Conservation (phyloP, 2,888 invertebrate genomes). For the Myathropa florea region DNA sequence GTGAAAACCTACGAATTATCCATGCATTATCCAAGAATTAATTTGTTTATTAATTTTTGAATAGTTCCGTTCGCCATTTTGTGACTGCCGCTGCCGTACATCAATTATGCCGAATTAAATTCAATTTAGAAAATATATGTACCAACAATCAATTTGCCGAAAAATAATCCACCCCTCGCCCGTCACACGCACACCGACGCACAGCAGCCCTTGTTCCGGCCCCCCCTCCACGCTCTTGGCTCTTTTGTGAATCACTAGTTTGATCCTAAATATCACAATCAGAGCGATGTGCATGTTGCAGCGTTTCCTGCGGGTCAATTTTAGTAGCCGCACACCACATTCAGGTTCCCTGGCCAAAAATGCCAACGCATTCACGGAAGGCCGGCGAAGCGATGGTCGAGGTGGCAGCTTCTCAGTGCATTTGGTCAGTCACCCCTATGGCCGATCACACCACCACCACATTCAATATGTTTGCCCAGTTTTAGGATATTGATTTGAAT, state of each 20-base stretch:
- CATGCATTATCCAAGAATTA: conserved; percentile 34
- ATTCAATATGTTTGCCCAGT: conserved; percentile 74
- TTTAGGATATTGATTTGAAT: conserved; percentile 81
- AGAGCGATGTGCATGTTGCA: conserved; percentile 29
- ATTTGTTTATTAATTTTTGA: conserved; percentile 66
- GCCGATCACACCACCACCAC: conserved; percentile 54
- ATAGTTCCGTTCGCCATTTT: conserved; percentile 49
- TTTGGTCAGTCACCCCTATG: conserved; percentile 3
- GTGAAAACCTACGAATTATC: not conserved
- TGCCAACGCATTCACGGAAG: conserved; percentile 54
- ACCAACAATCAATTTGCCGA: conserved; percentile 7
- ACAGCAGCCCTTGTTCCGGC: not conserved
- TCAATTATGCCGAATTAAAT: conserved; percentile 68
- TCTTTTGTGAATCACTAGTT: conserved; percentile 7
- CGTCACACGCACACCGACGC: not conserved
- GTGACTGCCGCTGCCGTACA: conserved; percentile 25
- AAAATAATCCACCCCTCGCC: conserved; percentile 11
- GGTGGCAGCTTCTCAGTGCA: conserved; percentile 17
- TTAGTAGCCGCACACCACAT: conserved; percentile 55
- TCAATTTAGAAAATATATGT: conserved; percentile 56
- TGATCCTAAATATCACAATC: conserved; percentile 46
- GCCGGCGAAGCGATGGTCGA: too few species aligned
- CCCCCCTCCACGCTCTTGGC: not conserved
- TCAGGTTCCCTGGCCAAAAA: conserved; percentile 58
- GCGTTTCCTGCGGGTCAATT: conserved; percentile 58